Evolutionary conservation across 1,140 invertebrate species (phyloP), one percentile per base, ranked within the genome.

Genomic region (Leptinotarsa texana): DNA sequence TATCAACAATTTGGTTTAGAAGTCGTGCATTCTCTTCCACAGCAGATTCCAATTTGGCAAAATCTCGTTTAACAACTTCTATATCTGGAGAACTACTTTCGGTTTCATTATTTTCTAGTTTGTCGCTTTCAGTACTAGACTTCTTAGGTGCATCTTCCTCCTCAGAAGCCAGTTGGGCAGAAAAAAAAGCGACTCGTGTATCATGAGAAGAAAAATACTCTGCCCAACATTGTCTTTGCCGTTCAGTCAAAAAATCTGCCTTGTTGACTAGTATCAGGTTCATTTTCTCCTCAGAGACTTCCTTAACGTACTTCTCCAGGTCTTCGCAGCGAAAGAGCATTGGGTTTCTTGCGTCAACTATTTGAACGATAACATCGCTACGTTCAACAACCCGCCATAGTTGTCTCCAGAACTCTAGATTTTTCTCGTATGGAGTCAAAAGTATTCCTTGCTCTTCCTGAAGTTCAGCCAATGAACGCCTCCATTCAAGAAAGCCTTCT

Each of bases 361-460:
- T 97, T 85, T 99, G 96, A 13, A 99, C 92, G 27, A 99, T 87
- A 33, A 99, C 89, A 88, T 99, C 96, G 84, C 96, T 97, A 78
- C 95, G 91, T 84, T 99, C 98, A 27, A 99, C 91, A 2, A 99
- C 98, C 79, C 98, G 90, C 98, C 98, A 99, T 2, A 99, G 85
- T 85, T 99, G 98, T 66, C 97, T 90, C 98, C 98, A 99, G 80
- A 99, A 96, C 84, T 99, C 97, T 13, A 99, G 85, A 87, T 99
- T 99, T 81, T 96, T 96, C 82, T 99, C 98, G 87, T 98, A 99
- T 0, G 98, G 98, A 3, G 98, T 99, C 71, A 99, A 85, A 0
- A 95, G 86, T 4, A 99, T 84, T 13, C 91, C 91, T 67, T 97
- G 90, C 24, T 89, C 88, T 84, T 96, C 94, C 86, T 97, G 94